Conservation (phyloP, 2,888 invertebrate genomes). For the Sphaeridia pumilis region DNA sequence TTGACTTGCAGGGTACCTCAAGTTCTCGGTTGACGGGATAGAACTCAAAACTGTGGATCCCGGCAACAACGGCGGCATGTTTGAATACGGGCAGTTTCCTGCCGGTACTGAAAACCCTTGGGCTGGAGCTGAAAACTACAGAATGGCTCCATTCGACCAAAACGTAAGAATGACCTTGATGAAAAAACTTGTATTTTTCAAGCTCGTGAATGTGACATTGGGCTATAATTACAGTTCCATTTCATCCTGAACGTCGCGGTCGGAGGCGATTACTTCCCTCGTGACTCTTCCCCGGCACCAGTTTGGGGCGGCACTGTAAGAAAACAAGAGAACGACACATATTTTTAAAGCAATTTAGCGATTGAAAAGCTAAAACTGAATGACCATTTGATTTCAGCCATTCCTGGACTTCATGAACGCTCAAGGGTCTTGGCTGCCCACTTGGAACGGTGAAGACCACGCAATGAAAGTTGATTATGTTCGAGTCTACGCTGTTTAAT, state of each 20-base stretch:
- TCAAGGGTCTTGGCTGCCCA: constrained; percentile 16
- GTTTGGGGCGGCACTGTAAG: constrained; percentile 37
- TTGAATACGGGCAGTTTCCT: constrained; percentile 51
- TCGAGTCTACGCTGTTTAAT: constrained; percentile 27
- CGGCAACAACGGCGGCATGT: constrained; percentile 51
- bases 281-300: constrained; percentile 43
- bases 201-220: not conserved
- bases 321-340: too few relatives aligned
- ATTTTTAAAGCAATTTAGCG: not conserved
- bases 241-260: constrained; percentile 55
- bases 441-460: constrained; percentile 26
- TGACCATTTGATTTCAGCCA: constrained; percentile 9
- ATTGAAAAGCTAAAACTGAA: too few relatives aligned
- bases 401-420: constrained; percentile 24
- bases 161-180: constrained; percentile 40
- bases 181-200: too few relatives aligned
- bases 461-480: constrained; percentile 29
- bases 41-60: constrained; percentile 46
- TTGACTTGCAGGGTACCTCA: constrained; percentile 33
- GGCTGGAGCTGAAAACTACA: constrained; percentile 44
- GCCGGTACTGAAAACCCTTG: constrained; percentile 38
- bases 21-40: constrained; percentile 42
- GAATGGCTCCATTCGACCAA: constrained; percentile 62
- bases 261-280: constrained; percentile 56
- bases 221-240: constrained; percentile 40